Percentiles rank a stretch among this genome's conserved stretches.
These are phyloP conservation scores for Cervus canadensis DNA, from an alignment of 2,113 vertebrate genomes.

Conservation along the genomic window DNA sequence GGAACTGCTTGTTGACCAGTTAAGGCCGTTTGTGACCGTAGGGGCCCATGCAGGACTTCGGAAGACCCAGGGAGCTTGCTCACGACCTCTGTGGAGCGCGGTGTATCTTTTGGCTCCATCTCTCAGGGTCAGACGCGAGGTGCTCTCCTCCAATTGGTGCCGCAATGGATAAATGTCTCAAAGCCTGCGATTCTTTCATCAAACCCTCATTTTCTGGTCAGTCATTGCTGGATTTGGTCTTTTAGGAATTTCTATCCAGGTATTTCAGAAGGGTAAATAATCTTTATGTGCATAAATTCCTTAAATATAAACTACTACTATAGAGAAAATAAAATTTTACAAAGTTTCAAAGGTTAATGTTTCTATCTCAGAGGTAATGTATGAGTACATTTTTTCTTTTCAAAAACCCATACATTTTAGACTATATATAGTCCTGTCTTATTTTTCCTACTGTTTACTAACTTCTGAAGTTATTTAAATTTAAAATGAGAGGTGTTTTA, in stretches of 20 bases:
- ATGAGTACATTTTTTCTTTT: not conserved
- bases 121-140: not conserved
- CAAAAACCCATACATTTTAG: not conserved
- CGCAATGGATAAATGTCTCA: not conserved
- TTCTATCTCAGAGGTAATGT: not conserved
- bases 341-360: constrained; percentile 1
- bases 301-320: not conserved
- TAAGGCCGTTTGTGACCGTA: not conserved
- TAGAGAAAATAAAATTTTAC: not conserved
- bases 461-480: constrained; percentile 25
- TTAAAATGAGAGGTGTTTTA: not conserved
- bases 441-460: not conserved
- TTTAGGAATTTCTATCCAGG: not conserved
- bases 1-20: not conserved
- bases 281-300: not conserved
- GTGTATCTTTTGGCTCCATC: not conserved
- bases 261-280: constrained; percentile 25
- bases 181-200: not conserved
- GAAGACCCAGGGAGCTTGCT: not conserved
- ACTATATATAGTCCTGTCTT: not conserved
- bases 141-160: not conserved
- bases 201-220: not conserved
- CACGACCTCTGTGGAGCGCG: not conserved
- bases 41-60: not conserved
- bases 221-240: not conserved